These are phyloP conservation scores for Acleris sparsana DNA, from an alignment of 2,888 invertebrate species.

Conservation along the genomic window DNA sequence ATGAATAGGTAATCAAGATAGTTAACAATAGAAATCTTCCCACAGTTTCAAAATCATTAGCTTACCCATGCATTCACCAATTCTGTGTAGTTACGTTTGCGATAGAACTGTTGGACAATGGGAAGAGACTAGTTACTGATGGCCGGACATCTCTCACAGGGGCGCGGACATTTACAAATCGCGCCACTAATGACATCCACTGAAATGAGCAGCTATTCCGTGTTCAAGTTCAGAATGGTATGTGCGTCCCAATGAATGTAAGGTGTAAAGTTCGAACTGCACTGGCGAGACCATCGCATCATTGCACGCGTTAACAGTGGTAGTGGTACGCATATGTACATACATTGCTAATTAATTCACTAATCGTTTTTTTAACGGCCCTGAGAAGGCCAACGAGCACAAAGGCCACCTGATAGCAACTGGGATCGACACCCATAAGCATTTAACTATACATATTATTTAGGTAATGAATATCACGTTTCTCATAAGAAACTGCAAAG, in stretches of 20 bases:
- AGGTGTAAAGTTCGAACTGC: too few species aligned
- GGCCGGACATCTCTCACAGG: conserved; percentile 55
- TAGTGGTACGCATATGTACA: too few species aligned
- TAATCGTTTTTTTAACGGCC: too few species aligned
- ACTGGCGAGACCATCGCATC: not conserved
- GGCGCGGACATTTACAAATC: conserved; percentile 54
- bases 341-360: too few species aligned
- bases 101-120: conserved; percentile 25
- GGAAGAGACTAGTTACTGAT: conserved; percentile 46
- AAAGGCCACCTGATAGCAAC: too few species aligned
- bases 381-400: too few species aligned
- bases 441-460: too few species aligned
- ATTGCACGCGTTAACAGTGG: not conserved
- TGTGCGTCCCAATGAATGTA: too few species aligned
- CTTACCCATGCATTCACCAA: conserved; percentile 1
- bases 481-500: too few species aligned
- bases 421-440: too few species aligned
- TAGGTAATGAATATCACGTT: too few species aligned
- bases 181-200: conserved; percentile 55
- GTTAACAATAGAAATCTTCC: not conserved
- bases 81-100: conserved; percentile 9
- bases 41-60: not conserved
- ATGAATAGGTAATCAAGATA: too few species aligned
- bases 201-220: conserved; percentile 44
- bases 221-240: conserved; percentile 51